A percentile compares a stretch with the other conserved stretches of the same genome.
Evolutionary conservation across 2,797 vertebrate species (phyloP).

Genomic region (Sciaenops ocellatus): DNA sequence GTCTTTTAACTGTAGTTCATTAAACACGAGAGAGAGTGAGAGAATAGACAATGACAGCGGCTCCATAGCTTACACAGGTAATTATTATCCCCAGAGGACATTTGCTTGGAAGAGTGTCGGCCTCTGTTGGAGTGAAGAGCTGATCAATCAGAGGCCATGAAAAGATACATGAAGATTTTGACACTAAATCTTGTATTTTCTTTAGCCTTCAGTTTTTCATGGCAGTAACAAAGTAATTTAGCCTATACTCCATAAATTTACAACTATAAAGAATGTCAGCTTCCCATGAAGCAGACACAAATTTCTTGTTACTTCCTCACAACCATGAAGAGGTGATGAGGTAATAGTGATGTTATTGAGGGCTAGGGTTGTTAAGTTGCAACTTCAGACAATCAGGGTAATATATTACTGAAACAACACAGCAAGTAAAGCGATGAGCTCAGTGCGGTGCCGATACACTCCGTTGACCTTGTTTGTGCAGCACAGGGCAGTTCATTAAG

Average conservation of each 20-base stretch:
- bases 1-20: conserved; percentile 74
- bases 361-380: conserved; percentile 40
- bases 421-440: conserved; percentile 56
- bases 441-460: conserved; percentile 31
- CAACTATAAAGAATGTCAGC: not conserved
- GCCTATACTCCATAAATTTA: not conserved
- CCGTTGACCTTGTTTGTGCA: conserved; percentile 58
- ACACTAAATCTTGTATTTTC: not conserved
- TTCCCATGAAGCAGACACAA: not conserved
- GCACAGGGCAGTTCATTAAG: conserved; percentile 64
- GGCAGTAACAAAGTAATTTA: not conserved
- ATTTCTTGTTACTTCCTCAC: not conserved
- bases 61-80: conserved; percentile 44
- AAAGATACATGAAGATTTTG: not conserved
- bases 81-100: conserved; percentile 55
- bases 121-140: conserved; percentile 20
- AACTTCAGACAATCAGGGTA: conserved; percentile 20
- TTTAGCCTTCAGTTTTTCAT: not conserved
- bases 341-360: conserved; percentile 21
- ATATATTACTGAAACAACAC: conserved; percentile 51
- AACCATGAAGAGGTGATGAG: conserved; percentile 7
- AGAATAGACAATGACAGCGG: conserved; percentile 51
- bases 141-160: not conserved
- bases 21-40: conserved; percentile 48
- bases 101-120: conserved; percentile 30